Evolutionary conservation across 1,140 invertebrate genomes (phyloP).

Genomic region (Tetragonula clypearis): DNA sequence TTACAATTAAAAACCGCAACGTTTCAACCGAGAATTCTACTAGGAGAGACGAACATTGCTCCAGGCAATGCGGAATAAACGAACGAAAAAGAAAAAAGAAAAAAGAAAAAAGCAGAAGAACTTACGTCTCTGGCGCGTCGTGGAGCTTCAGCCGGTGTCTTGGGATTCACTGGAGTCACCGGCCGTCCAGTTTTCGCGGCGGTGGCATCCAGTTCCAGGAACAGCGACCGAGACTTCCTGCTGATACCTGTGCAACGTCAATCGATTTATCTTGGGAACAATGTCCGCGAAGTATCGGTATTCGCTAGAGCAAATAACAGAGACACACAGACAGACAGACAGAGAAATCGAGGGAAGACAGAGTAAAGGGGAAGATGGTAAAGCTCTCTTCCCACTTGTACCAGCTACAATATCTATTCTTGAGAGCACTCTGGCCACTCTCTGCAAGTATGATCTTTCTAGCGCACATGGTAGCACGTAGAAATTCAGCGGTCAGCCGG

Average conservation of each 20-base stretch:
- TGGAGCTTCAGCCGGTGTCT: constrained; percentile 79
- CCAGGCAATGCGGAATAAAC: background rate
- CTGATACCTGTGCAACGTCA: constrained; percentile 86
- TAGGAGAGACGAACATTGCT: background rate
- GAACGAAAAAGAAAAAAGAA: background rate
- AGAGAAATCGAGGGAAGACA: background rate
- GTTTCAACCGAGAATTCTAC: no score
- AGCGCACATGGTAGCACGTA: background rate
- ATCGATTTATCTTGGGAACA: background rate
- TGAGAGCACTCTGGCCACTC: background rate
- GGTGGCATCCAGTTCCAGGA: constrained; percentile 92
- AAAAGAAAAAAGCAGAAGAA: constrained; percentile 48
- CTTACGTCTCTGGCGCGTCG: constrained; percentile 84
- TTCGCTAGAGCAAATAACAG: background rate
- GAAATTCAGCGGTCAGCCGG: background rate
- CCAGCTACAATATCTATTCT: constrained; percentile 9
- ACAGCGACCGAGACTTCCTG: constrained; percentile 92
- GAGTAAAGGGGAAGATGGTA: background rate
- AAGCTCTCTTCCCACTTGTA: background rate
- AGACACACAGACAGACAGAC: background rate
- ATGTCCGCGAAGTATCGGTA: background rate
- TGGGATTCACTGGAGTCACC: constrained; percentile 79
- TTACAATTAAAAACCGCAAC: no score
- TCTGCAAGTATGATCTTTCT: background rate
- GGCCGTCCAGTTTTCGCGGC: constrained; percentile 79